phyloP scores from a whole-genome alignment of 2,888 invertebrate species.

The Idaea dimidiata region DNA sequence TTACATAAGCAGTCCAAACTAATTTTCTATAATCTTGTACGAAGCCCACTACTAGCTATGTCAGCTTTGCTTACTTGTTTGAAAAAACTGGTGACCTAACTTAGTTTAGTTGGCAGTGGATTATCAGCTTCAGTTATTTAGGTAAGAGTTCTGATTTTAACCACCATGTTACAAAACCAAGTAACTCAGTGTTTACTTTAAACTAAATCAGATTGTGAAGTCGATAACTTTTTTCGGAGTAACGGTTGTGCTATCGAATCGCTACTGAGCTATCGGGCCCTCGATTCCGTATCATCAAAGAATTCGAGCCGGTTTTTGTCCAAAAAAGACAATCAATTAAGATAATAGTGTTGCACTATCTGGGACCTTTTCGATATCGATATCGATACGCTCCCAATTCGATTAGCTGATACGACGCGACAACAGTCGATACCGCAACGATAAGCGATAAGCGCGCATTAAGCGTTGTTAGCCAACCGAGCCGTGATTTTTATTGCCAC shows the following conservation, averaged over 20 bases:
- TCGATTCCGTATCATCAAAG: constrained; percentile 53
- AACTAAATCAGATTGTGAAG: constrained; percentile 18
- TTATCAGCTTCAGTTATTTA: too few species aligned
- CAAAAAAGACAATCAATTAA: constrained; percentile 77
- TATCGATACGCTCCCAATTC: constrained; percentile 77
- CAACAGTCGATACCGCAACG: constrained; percentile 72
- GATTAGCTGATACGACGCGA: constrained; percentile 72
- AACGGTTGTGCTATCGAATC: constrained; percentile 19
- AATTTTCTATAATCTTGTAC: too few species aligned
- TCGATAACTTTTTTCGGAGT: constrained; percentile 24
- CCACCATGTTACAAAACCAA: constrained; percentile 15
- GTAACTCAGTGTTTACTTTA: constrained; percentile 12
- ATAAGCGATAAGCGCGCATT: constrained; percentile 70
- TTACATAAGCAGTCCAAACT: too few species aligned
- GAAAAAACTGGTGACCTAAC: too few species aligned
- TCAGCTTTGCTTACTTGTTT: too few species aligned
- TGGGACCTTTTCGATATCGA: constrained; percentile 66
- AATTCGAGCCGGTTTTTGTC: constrained; percentile 59
- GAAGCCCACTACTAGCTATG: too few species aligned
- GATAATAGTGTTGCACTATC: constrained; percentile 72
- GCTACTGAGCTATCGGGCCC: constrained; percentile 30
- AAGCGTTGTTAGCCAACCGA: constrained; percentile 70
- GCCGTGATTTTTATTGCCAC: constrained; percentile 75
- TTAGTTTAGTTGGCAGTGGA: too few species aligned
- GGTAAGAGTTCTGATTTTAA: neutral